Evolutionary conservation across 35 echinoderm and acorn worm genomes (phyloP).

Genomic region (Nesometra sesokonis): DNA sequence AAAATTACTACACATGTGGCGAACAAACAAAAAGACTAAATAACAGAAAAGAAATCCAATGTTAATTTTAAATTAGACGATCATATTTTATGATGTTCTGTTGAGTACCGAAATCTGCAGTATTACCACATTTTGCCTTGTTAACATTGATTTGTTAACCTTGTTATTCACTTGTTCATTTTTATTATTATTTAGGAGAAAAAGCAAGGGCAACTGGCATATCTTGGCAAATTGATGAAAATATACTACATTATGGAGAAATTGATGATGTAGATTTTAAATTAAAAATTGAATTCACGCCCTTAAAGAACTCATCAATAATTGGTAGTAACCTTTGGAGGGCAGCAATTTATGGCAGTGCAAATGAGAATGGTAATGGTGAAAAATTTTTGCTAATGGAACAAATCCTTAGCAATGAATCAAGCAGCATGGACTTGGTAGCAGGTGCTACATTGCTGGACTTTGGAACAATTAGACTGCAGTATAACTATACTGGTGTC

Average conservation of each 20-base stretch:
- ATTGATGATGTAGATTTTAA: not conserved
- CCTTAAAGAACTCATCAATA: not conserved
- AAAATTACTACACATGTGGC: too few species aligned
- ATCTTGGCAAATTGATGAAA: not conserved
- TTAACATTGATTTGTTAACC: not conserved
- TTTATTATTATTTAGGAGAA: not conserved
- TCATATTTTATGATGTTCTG: too few species aligned
- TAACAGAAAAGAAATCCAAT: too few species aligned
- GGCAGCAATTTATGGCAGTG: conserved; percentile 61
- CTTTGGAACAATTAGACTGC: not conserved
- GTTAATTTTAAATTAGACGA: too few species aligned
- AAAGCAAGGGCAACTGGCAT: not conserved
- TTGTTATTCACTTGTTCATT: not conserved
- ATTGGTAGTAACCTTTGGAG: conserved; percentile 64
- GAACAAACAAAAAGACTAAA: too few species aligned
- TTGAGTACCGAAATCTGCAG: not conserved
- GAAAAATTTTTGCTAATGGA: conserved; percentile 29
- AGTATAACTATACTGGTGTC: not conserved
- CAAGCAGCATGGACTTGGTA: not conserved
- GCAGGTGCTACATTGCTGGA: not conserved
- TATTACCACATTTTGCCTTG: not conserved
- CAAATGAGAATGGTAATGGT: conserved; percentile 40
- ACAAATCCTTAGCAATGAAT: not conserved
- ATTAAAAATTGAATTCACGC: not conserved
- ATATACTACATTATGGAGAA: not conserved